phyloP scores from a whole-genome alignment of 2,888 invertebrate species.

The Ochropleura plecta region DNA sequence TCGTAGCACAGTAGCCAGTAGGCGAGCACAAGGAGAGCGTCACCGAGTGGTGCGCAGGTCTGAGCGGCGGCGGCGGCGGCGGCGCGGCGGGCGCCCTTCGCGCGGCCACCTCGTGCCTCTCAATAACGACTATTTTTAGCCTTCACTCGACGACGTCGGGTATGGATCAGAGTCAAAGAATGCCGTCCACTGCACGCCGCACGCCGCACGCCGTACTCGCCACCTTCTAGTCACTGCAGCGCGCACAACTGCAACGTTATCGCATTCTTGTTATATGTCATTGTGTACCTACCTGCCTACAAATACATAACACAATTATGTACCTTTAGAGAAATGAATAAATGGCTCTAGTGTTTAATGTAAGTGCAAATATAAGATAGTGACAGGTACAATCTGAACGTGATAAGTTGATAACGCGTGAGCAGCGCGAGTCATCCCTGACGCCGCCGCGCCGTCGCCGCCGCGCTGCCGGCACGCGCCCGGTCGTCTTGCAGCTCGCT shows the following conservation, averaged over 20 bases:
- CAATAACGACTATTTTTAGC: constrained; percentile 61
- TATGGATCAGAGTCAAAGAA: constrained; percentile 36
- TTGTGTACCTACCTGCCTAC: background rate
- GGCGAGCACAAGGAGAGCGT: background rate
- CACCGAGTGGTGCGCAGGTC: background rate
- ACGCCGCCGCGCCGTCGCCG: background rate
- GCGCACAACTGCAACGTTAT: background rate
- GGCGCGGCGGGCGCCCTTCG: constrained; percentile 58
- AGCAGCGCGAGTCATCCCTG: background rate
- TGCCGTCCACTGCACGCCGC: constrained; percentile 17
- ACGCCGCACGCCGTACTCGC: background rate
- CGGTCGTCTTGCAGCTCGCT: constrained; percentile 1
- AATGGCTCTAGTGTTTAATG: background rate
- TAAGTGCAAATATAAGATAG: constrained; percentile 8
- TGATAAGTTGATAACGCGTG: background rate
- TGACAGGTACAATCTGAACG: constrained; percentile 2
- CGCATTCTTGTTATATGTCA: constrained; percentile 2
- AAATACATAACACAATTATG: background rate
- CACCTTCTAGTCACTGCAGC: constrained; percentile 4
- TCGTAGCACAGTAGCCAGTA: background rate
- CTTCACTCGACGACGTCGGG: constrained; percentile 29
- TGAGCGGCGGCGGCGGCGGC: background rate
- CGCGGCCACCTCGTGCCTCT: constrained; percentile 41
- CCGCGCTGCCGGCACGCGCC: background rate
- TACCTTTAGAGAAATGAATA: constrained; percentile 6